A percentile compares a stretch with the other conserved stretches of the same genome.
Evolutionary conservation across 2,113 vertebrate genomes (phyloP).

Genomic region (Propithecus coquereli): DNA sequence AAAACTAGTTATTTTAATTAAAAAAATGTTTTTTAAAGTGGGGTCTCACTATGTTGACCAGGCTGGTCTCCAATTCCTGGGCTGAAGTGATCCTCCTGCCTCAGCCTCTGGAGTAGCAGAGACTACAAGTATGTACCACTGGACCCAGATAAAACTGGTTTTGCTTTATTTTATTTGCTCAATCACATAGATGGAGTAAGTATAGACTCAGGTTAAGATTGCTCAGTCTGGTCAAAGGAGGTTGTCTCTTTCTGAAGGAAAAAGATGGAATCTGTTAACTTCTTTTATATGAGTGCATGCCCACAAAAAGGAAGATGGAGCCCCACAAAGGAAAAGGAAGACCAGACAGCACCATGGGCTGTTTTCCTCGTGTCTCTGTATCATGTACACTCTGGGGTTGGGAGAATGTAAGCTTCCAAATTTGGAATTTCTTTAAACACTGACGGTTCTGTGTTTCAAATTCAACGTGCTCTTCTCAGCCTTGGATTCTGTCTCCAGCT

Average conservation of each 20-base stretch:
- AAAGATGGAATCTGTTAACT: not conserved
- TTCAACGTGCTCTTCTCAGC: conserved; percentile 68
- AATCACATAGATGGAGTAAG: not conserved
- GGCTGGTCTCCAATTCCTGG: not conserved
- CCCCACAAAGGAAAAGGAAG: not conserved
- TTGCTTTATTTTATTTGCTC: not conserved
- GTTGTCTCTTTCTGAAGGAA: not conserved
- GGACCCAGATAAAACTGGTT: not conserved
- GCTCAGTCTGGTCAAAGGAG: not conserved
- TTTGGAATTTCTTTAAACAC: conserved; percentile 61
- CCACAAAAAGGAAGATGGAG: not conserved
- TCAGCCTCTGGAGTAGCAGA: not conserved
- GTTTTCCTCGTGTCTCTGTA: not conserved
- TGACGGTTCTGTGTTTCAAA: conserved; percentile 51
- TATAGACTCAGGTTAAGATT: not conserved
- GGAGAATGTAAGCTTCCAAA: conserved; percentile 46
- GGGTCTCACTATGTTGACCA: not conserved
- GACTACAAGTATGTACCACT: not conserved
- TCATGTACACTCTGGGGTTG: not conserved
- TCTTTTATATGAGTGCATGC: not conserved
- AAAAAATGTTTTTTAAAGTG: not conserved
- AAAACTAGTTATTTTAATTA: not conserved
- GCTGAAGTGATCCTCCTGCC: not conserved
- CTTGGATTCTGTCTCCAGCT: conserved; percentile 60
- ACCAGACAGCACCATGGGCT: not conserved